Base-by-base conservation (phyloP, 2,113 vertebrate genomes). In the Microcebus lehilahytsara region DNA sequence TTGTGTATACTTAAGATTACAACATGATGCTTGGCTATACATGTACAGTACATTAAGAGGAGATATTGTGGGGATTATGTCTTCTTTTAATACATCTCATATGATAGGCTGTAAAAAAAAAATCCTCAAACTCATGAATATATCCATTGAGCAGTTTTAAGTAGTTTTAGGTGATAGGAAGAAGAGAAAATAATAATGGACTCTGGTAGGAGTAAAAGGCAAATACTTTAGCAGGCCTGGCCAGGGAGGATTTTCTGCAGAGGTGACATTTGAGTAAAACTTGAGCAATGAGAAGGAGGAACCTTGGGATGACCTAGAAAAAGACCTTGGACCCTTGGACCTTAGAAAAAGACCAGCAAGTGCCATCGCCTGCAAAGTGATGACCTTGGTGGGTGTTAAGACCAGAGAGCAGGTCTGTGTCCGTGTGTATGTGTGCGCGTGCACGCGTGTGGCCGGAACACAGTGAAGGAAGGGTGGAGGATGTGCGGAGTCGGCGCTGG, bases 381-480 rank as follows among this genome's bases (percentile, higher is more conserved):
- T 32, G n/a, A 32, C 23, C 53, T 67, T 6, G 2, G 23, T 60
- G 77, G 6, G 17, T 23, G 1, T 2, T 8, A 69, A 56, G 32
- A 42, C 6, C 32, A 37, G 42, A 34, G 58, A 42, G 60, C 13
- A n/a, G 19, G 51, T 3, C 19, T 0, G 0, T 30, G 14, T 16
- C 49, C 14, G 30, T 23, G 22, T 42, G 34, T 20, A 27, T 3
- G 11, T 5, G 9, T 42, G 12, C 66, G 53, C 3, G 10, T 4
- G 34, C 13, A 23, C 4, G 10, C 22, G 5, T 5, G 17, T 23
- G 34, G 12, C 11, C 34, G 0, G n/a, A 42, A 34, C 5, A 46
- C 0, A 1, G 16, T 8, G 32, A 64, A 10, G 0, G 10, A 37
- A 17, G 37, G 3, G 49, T 75, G 23, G 17, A 7, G 20, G 40